Evolutionary conservation across 2,888 invertebrate species (phyloP).

Genomic region (Amblyjoppa fuscipennis): DNA sequence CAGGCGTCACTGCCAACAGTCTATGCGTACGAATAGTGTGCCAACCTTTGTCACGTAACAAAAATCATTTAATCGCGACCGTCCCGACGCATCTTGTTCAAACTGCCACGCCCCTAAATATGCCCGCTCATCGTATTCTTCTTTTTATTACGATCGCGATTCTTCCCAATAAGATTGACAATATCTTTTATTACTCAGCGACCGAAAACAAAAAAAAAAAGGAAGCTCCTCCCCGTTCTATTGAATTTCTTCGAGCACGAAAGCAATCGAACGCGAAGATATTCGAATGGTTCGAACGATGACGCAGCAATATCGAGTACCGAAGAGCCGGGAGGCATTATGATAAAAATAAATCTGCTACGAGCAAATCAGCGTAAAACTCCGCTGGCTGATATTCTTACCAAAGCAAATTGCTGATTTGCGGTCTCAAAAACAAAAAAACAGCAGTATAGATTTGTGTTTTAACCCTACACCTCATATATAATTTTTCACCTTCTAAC

Average conservation of each 20-base stretch:
- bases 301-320: neutral
- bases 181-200: neutral
- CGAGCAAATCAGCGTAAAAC: neutral
- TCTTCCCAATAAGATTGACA: neutral
- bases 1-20: constrained; percentile 4
- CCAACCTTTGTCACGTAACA: constrained; percentile 17
- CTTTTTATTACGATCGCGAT: neutral
- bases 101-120: constrained; percentile 12
- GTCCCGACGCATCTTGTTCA: neutral
- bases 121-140: neutral
- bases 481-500: too few relatives aligned
- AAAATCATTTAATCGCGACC: constrained; percentile 13
- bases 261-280: neutral
- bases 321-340: neutral
- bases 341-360: neutral
- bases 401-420: neutral
- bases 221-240: neutral
- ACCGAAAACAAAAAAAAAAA: too few relatives aligned
- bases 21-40: neutral
- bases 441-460: too few relatives aligned
- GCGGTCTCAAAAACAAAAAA: neutral
- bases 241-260: neutral
- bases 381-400: neutral
- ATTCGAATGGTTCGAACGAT: neutral
- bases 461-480: too few relatives aligned